Base-by-base conservation (phyloP, 2,888 invertebrate species). In the Plusia festucae region DNA sequence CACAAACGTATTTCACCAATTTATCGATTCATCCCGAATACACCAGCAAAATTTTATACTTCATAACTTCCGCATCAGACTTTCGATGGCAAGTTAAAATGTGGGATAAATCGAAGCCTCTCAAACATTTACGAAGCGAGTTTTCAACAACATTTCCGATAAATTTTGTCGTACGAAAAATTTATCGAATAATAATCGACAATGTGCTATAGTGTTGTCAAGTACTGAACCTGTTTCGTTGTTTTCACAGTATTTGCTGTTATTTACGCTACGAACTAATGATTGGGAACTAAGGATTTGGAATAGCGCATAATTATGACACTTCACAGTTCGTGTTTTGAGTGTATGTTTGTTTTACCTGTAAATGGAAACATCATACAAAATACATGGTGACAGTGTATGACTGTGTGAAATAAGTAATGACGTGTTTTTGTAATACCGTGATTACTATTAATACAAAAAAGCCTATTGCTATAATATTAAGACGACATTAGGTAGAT, bases 21-120 rank as follows among this genome's bases (percentile, higher is more conserved):
- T 71, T 74, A 77, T 72, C 65, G 72, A 79, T 51, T 65, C 53
- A 70, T 70, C 70, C 64, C 6, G 69, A 73, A 73, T 59, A 66
- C 16, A 34, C 52, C 56, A 73, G 73, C 70, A 65, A 73, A 71
- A 68, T 73, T 69, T 70, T 57, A 76, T n/a, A 78, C 68, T 75
- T 46, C 60, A 75, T 72, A 79, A 79, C 73, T 78, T 79, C 60
- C 46, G 7, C 30, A 64, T 55, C 66, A 61, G 51, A 74, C 70
- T 74, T 73, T 46, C 15, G 53, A 58, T 59, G 34, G 64, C 24
- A 46, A 70, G 71, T 70, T 72, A 72, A 76, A 79, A 71, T 70
- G 70, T 68, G 55, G 60, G 53, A 60, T 20, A 70, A 73, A 56
- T 60, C 70, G 53, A 30, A 27, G 53, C 60, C 53, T 58, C 62